phyloP scores from a whole-genome alignment of 2,888 invertebrate genomes.

The Luperina nickerlii region DNA sequence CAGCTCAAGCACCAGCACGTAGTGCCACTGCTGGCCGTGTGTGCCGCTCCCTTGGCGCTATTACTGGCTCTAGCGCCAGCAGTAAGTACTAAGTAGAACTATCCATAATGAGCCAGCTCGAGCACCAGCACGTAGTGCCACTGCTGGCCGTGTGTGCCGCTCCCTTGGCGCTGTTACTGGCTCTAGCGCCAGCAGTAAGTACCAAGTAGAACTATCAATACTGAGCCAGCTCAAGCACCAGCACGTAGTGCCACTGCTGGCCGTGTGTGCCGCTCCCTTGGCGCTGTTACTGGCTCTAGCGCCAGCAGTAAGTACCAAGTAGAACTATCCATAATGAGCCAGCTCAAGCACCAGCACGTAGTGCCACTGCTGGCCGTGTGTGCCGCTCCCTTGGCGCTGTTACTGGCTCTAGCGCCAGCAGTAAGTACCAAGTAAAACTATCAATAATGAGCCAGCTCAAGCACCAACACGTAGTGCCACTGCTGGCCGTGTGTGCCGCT shows the following conservation, averaged over 20 bases:
- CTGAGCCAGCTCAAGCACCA: constrained; percentile 95
- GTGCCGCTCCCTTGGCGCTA: constrained; percentile 96
- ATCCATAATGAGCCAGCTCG: constrained; percentile 95
- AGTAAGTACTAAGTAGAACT: constrained; percentile 89
- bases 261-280: constrained; percentile 96
- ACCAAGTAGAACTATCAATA: constrained; percentile 93
- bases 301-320: constrained; percentile 88
- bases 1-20: constrained; percentile 97
- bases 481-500: no score
- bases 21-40: constrained; percentile 97
- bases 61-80: constrained; percentile 96
- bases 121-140: constrained; percentile 98
- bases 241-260: constrained; percentile 97
- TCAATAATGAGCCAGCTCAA: no score
- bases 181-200: constrained; percentile 94
- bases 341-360: constrained; percentile 97
- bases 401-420: constrained; percentile 96
- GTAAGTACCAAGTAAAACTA: constrained; percentile 64
- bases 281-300: constrained; percentile 97
- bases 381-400: constrained; percentile 96
- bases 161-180: constrained; percentile 97
- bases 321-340: constrained; percentile 95
- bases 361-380: constrained; percentile 97
- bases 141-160: constrained; percentile 97
- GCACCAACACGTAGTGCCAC: no score